Evolutionary conservation across 1,140 invertebrate species (phyloP).

Genomic region (Bactericera cockerelli): DNA sequence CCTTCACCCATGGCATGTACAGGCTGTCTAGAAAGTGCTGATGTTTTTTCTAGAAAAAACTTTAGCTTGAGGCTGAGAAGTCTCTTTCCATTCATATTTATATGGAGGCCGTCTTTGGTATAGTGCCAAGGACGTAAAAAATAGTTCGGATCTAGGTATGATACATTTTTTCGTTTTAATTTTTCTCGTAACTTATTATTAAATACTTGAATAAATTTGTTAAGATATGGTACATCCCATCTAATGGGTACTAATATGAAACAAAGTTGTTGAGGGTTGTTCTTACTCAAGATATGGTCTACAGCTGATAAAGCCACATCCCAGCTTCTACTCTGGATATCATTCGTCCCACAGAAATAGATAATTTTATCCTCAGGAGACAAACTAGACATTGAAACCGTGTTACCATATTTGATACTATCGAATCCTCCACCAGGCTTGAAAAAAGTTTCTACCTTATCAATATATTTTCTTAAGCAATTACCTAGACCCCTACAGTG

Average conservation of each 20-base stretch:
- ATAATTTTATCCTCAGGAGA: not conserved
- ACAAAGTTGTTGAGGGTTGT: not conserved
- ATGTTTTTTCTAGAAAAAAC: not conserved
- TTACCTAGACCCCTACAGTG: not conserved
- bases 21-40: not conserved
- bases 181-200: not conserved
- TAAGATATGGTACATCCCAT: not conserved
- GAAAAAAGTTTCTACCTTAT: not conserved
- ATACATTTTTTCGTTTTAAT: not conserved
- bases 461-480: not conserved
- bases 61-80: not conserved
- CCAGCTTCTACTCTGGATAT: not conserved
- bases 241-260: not conserved
- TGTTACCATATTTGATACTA: not conserved
- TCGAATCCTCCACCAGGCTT: not conserved
- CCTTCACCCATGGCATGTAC: too few species aligned
- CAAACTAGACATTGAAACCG: not conserved
- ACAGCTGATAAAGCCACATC: not conserved
- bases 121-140: not conserved
- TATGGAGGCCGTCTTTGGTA: not conserved
- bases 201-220: not conserved
- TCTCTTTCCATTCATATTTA: conserved; percentile 1
- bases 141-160: not conserved
- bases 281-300: not conserved
- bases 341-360: conserved; percentile 4